Conservation (phyloP, 2,888 invertebrate species). For the Biston stratarius region DNA sequence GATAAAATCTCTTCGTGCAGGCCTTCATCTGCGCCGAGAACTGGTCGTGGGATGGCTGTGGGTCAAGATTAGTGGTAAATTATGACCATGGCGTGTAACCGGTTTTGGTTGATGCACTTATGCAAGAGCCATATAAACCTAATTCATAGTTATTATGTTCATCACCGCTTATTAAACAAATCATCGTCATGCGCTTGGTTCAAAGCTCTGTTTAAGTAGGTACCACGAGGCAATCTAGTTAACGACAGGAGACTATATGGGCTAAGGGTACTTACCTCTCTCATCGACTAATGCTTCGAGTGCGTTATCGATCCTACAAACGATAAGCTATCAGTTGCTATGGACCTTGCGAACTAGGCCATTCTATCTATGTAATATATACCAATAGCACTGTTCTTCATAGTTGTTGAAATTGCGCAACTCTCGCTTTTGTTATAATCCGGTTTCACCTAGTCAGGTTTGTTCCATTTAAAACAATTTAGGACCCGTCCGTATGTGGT, state of each 20-base stretch:
- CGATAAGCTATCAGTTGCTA: slow-evolving; percentile 73
- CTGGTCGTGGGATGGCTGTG: slow-evolving; percentile 73
- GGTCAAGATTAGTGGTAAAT: slow-evolving; percentile 83
- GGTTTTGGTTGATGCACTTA: slow-evolving; percentile 74
- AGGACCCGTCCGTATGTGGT: slow-evolving; percentile 25
- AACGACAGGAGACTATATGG: slow-evolving; percentile 19
- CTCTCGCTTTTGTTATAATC: slow-evolving; percentile 58
- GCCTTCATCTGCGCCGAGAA: slow-evolving; percentile 58
- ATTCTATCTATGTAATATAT: slow-evolving; percentile 65
- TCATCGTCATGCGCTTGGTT: slow-evolving; percentile 7
- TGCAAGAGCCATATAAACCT: slow-evolving; percentile 57
- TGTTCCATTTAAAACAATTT: slow-evolving; percentile 42
- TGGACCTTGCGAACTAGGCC: slow-evolving; percentile 71
- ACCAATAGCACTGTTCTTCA: slow-evolving; percentile 60
- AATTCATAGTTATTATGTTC: slow-evolving; percentile 49
- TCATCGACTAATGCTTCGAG: slow-evolving; percentile 54
- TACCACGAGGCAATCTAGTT: slow-evolving; percentile 48
- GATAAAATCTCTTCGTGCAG: slow-evolving; percentile 56
- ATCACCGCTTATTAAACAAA: slow-evolving; percentile 47
- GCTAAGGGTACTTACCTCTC: slow-evolving; percentile 37
- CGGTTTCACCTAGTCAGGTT: slow-evolving; percentile 50
- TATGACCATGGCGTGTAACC: slow-evolving; percentile 67
- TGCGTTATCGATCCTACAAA: slow-evolving; percentile 72
- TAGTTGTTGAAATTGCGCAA: slow-evolving; percentile 60
- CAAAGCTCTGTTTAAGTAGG: slow-evolving; percentile 37